Percentiles rank a stretch among this genome's conserved stretches.
Evolutionary conservation across 2,888 invertebrate genomes (phyloP).

Genomic region (Plutella xylostella): DNA sequence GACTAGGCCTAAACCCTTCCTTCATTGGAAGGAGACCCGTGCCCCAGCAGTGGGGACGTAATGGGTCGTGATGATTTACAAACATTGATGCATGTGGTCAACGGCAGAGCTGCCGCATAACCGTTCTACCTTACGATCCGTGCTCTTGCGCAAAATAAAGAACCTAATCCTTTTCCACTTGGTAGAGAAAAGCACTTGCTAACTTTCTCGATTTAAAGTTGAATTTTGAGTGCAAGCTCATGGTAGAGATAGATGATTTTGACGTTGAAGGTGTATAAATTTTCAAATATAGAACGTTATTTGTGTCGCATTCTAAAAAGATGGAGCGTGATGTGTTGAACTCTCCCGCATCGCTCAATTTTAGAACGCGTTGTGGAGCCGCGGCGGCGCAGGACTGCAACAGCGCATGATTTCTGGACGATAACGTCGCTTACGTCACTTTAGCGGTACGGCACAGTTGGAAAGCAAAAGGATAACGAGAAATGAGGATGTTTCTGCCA

Average conservation of each 20-base stretch:
- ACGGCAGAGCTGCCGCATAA: constrained; percentile 64
- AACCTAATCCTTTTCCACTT: constrained; percentile 23
- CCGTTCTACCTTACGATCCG: constrained; percentile 56
- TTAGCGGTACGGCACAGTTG: constrained; percentile 17
- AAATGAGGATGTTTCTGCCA: constrained; percentile 37
- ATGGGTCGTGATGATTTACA: too few relatives aligned
- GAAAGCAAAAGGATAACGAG: constrained; percentile 31
- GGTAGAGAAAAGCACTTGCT: constrained; percentile 19
- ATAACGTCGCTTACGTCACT: constrained; percentile 36
- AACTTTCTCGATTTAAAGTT: constrained; percentile 24
- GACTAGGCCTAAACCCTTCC: too few relatives aligned
- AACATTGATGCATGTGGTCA: constrained; percentile 70
- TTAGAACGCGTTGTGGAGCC: constrained; percentile 61
- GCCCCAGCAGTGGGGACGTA: too few relatives aligned
- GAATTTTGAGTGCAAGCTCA: constrained; percentile 4
- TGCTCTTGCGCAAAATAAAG: constrained; percentile 47
- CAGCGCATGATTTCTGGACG: constrained; percentile 31
- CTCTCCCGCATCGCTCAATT: constrained; percentile 70
- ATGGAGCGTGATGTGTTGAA: constrained; percentile 67
- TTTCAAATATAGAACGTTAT: constrained; percentile 69
- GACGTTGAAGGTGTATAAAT: constrained; percentile 57
- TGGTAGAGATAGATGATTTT: constrained; percentile 40
- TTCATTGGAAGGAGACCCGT: too few relatives aligned
- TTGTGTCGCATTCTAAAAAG: constrained; percentile 70
- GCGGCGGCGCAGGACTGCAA: constrained; percentile 44